Base-by-base conservation (phyloP, 2,113 vertebrate genomes). In the Taurulus bubalis region DNA sequence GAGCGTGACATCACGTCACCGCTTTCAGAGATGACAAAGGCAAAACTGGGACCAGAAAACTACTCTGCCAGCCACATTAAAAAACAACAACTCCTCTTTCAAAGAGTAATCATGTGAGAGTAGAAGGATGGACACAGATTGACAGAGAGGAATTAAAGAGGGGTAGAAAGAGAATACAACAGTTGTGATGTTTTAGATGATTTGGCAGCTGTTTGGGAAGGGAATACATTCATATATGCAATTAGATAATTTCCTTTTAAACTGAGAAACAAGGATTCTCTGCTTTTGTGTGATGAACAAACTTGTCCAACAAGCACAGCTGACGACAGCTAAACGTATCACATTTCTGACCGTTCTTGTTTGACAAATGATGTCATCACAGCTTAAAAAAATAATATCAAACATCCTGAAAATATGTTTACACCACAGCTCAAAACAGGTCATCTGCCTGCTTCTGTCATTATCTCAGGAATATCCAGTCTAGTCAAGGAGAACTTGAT, bases 1-100 rank as follows among this genome's bases (percentile, higher is more conserved):
- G 76, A 85, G 89, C 87, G 32, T 79, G 70, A 76, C 78, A 72
- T 84, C 72, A 74, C 62, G 53, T 90, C 79, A 84, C 72, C 69
- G 79, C 72, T 77, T 84, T 86, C 62, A 62, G 62, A 82, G 66
- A 86, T 58, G 62, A 86, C 77, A 59, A 79, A 90, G 70, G 85
- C 66, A 81, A 60, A 90, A 85, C 81, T 69, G 53, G 76, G 84
- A 47, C 55, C 65, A 47, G 71, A 75, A 65, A 87, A 70, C 79
- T 6, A 77, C 67, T 85, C 70, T 51, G 60, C 36, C 55, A 22
- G 66, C 59, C 53, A 47, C 68, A 73, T 55, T 45, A n/a, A 49
- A 73, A 59, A 63, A 36, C 15, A 34, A 38, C 42, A 40, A 18
- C n/a, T 38, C 56, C 47, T 81, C 20, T 83, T 51, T 69, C 60